Conservation (phyloP, 2,888 invertebrate species). For the Rugalucina vietnamica region DNA sequence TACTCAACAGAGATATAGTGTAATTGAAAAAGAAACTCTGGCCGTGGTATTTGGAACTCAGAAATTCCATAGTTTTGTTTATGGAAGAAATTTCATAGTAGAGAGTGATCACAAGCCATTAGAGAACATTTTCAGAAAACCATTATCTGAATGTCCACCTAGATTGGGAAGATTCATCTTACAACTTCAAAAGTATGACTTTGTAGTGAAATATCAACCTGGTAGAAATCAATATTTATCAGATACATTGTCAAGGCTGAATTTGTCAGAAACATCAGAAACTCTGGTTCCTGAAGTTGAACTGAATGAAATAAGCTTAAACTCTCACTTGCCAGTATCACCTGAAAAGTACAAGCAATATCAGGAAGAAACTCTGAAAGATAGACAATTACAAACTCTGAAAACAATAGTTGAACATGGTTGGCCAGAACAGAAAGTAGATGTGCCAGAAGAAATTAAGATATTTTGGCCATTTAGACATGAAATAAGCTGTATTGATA, state of each 20-base stretch:
- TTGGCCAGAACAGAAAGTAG: constrained; percentile 46
- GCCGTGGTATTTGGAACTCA: constrained; percentile 50
- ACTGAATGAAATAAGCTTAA: constrained; percentile 24
- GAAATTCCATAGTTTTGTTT: constrained; percentile 51
- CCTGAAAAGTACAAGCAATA: constrained; percentile 31
- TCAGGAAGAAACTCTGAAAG: constrained; percentile 38
- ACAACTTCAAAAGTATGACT: constrained; percentile 48
- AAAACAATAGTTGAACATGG: constrained; percentile 35
- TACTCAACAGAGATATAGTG: constrained; percentile 48
- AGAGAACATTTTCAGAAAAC: constrained; percentile 43
- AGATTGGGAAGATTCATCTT: constrained; percentile 21
- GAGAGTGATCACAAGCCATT: constrained; percentile 57
- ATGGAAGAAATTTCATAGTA: constrained; percentile 37
- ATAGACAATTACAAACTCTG: constrained; percentile 36
- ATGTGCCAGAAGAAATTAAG: constrained; percentile 31
- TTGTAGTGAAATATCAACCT: constrained; percentile 48
- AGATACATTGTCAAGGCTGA: constrained; percentile 38
- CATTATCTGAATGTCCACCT: constrained; percentile 26
- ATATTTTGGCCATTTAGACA: constrained; percentile 51
- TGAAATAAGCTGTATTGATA: constrained; percentile 50
- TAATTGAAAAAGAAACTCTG: constrained; percentile 59
- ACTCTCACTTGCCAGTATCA: constrained; percentile 37
- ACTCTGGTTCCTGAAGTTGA: constrained; percentile 18
- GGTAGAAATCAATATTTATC: constrained; percentile 49
- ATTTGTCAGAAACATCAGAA: constrained; percentile 11